Conservation (phyloP, 2,888 invertebrate species). For the Parnassius mnemosyne region DNA sequence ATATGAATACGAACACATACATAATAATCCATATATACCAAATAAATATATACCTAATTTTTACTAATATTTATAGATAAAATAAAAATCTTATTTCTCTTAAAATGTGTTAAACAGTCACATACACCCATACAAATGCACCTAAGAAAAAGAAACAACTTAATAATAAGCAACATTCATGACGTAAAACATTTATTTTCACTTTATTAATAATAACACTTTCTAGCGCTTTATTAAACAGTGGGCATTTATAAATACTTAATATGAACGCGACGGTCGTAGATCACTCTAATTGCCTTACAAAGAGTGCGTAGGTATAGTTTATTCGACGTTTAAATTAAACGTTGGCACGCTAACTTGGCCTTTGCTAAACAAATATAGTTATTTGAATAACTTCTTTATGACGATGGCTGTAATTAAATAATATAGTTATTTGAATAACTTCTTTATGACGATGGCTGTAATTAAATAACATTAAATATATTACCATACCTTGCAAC, state of each 20-base stretch:
- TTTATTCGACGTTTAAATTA: conserved; percentile 60
- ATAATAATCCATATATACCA: too few species aligned
- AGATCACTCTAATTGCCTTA: conserved; percentile 75
- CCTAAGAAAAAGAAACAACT: background rate
- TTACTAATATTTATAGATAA: too few species aligned
- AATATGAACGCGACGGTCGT: conserved; percentile 59
- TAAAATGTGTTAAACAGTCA: too few species aligned
- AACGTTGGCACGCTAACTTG: conserved; percentile 54
- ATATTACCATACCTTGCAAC: too few species aligned
- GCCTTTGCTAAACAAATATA: conserved; percentile 30
- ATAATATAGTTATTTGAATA: conserved; percentile 20
- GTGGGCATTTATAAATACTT: conserved; percentile 69
- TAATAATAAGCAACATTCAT: conserved; percentile 1
- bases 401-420: too few species aligned
- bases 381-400: conserved; percentile 11
- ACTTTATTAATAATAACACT: conserved; percentile 73
- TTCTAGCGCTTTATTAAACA: conserved; percentile 66
- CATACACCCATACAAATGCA: background rate
- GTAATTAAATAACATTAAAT: too few species aligned
- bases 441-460: too few species aligned
- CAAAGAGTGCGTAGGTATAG: conserved; percentile 51
- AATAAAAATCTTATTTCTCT: too few species aligned
- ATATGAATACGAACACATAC: too few species aligned
- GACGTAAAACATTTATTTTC: conserved; percentile 33
- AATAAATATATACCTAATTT: too few species aligned